phyloP scores from a whole-genome alignment of 1,140 invertebrate species.

The Periplaneta americana region DNA sequence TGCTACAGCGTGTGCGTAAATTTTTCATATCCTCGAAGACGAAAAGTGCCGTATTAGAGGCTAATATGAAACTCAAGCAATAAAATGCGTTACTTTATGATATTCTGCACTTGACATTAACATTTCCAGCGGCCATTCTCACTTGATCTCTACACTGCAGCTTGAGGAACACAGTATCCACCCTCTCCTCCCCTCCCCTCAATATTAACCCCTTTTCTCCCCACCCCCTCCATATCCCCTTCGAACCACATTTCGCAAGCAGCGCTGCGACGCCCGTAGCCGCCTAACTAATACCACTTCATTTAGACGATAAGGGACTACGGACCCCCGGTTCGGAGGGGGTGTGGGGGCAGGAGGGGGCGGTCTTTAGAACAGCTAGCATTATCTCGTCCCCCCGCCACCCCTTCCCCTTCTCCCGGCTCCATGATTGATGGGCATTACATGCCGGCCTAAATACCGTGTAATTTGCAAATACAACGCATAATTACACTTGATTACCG shows the following conservation, averaged over 20 bases:
- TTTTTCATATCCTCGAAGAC: no score
- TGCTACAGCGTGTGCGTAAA: no score
- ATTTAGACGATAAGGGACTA: constrained; percentile 29
- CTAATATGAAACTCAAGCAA: no score
- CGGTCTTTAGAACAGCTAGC: constrained; percentile 1
- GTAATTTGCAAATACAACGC: constrained; percentile 33
- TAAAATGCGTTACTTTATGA: no score
- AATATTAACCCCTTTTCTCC: not conserved
- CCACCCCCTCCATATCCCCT: not conserved
- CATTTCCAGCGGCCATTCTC: not conserved
- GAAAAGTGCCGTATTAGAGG: no score
- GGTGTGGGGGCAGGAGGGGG: not conserved
- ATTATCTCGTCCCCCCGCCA: constrained; percentile 1
- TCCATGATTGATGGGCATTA: constrained; percentile 29
- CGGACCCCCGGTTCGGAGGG: not conserved
- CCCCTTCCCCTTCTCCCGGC: not conserved
- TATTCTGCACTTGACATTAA: no score
- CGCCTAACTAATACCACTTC: constrained; percentile 27
- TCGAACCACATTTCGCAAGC: constrained; percentile 4
- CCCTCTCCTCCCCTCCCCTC: not conserved
- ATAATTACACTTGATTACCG: constrained; percentile 31
- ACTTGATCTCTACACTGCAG: not conserved
- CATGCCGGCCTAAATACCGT: constrained; percentile 32
- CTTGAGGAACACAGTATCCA: not conserved
- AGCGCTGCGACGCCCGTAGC: not conserved